These are phyloP conservation scores for Percina caprodes DNA, from an alignment of 2,113 vertebrate species.

Conservation along the genomic window DNA sequence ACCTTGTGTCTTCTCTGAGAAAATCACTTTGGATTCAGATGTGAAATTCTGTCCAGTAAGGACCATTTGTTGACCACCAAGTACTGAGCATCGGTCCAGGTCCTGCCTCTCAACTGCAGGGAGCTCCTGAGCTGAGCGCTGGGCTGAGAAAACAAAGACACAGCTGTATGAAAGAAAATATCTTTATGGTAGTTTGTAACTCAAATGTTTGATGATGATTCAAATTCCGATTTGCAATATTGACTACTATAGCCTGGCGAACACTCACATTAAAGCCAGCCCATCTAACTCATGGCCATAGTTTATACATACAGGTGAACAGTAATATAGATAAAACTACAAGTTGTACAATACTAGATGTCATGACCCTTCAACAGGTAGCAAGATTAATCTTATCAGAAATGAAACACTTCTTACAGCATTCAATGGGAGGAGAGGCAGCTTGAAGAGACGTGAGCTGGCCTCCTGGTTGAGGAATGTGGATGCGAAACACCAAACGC, in stretches of 20 bases:
- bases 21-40: constrained; percentile 94
- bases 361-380: background rate
- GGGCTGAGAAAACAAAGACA: constrained; percentile 84
- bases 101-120: constrained; percentile 93
- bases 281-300: background rate
- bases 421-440: constrained; percentile 93
- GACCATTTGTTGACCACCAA: constrained; percentile 95
- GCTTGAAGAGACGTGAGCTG: constrained; percentile 90
- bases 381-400: background rate
- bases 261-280: background rate
- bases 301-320: background rate
- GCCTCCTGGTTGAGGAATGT: constrained; percentile 89
- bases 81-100: constrained; percentile 90
- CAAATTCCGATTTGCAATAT: background rate
- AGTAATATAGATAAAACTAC: background rate
- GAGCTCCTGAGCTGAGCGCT: constrained; percentile 94
- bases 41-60: constrained; percentile 96
- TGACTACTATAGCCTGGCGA: background rate
- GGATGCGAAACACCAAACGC: constrained; percentile 93
- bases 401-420: constrained; percentile 87
- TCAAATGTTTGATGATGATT: background rate
- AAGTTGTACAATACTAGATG: background rate
- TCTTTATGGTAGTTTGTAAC: background rate
- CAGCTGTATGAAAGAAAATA: background rate
- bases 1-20: constrained; percentile 96